These are phyloP conservation scores for Latheticus oryzae DNA, from an alignment of 2,888 invertebrate genomes.

Conservation along the genomic window DNA sequence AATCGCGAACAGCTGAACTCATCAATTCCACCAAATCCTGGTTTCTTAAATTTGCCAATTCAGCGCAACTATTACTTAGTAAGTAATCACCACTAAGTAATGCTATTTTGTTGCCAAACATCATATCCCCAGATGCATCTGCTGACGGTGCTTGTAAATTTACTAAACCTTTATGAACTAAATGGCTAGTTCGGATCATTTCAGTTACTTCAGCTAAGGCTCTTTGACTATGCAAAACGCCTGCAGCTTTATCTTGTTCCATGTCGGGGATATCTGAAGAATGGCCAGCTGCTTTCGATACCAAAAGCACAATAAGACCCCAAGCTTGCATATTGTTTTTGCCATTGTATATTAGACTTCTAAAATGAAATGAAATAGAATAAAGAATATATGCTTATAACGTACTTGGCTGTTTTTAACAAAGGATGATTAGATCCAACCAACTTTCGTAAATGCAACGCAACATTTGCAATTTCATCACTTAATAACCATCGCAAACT, in stretches of 20 bases:
- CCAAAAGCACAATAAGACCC: slow-evolving; percentile 90
- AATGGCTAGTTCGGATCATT: slow-evolving; percentile 93
- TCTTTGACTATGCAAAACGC: slow-evolving; percentile 86
- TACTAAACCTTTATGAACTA: slow-evolving; percentile 85
- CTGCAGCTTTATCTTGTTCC: slow-evolving; percentile 88
- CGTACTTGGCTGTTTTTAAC: slow-evolving; percentile 93
- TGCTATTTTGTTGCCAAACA: slow-evolving; percentile 95
- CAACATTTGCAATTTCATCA: slow-evolving; percentile 95
- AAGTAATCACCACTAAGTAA: slow-evolving; percentile 91
- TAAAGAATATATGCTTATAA: slow-evolving; percentile 62
- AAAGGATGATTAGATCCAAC: slow-evolving; percentile 95
- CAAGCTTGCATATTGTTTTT: slow-evolving; percentile 94
- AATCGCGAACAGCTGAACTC: slow-evolving; percentile 88
- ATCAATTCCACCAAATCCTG: slow-evolving; percentile 89
- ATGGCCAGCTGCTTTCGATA: slow-evolving; percentile 94
- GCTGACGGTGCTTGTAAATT: slow-evolving; percentile 76
- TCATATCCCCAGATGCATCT: slow-evolving; percentile 78
- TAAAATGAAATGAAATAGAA: slow-evolving; percentile 60
- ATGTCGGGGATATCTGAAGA: slow-evolving; percentile 81
- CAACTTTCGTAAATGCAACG: slow-evolving; percentile 87
- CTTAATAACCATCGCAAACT: slow-evolving; percentile 93
- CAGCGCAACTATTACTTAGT: slow-evolving; percentile 87
- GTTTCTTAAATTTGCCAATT: slow-evolving; percentile 83
- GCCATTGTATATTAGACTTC: slow-evolving; percentile 90
- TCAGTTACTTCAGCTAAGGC: slow-evolving; percentile 95